Percentiles rank a stretch among this genome's conserved stretches.
Evolutionary conservation across 2,797 vertebrate species (phyloP).

Genomic region (Xiphorhynchus erythropygius): DNA sequence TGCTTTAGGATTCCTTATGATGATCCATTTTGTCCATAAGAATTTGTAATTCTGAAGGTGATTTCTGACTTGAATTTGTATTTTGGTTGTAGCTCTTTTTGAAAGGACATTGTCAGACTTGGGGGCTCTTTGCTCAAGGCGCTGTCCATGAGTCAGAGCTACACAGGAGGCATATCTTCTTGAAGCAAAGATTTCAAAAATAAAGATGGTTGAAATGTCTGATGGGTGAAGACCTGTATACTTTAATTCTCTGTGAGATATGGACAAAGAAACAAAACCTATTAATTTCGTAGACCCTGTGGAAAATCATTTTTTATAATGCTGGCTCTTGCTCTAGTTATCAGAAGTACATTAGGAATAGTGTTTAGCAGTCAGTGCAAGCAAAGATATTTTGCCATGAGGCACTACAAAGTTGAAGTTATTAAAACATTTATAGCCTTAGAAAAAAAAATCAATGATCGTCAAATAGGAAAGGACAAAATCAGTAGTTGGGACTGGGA

Average conservation of each 20-base stretch:
- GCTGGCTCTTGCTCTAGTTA: neutral
- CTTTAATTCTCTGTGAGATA: neutral
- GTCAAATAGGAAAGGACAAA: conserved; percentile 51
- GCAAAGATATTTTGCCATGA: conserved; percentile 57
- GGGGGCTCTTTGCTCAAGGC: neutral
- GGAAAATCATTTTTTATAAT: conserved; percentile 21
- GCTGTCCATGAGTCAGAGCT: neutral
- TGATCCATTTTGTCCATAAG: neutral
- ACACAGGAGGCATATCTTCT: neutral
- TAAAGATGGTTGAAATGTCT: neutral
- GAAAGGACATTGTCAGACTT: neutral
- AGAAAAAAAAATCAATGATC: conserved; percentile 50
- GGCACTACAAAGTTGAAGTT: conserved; percentile 60
- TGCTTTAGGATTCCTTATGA: conserved; percentile 9
- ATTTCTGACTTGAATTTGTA: conserved; percentile 18
- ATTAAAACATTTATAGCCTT: conserved; percentile 68
- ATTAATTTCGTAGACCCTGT: neutral
- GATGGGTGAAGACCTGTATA: neutral
- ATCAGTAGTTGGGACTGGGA: conserved; percentile 32
- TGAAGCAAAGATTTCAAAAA: neutral
- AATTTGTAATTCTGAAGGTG: neutral
- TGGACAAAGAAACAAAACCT: neutral
- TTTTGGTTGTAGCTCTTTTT: neutral
- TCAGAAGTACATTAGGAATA: conserved; percentile 8
- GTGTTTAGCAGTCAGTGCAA: conserved; percentile 40